Evolutionary conservation across 2,113 vertebrate genomes (phyloP), one percentile per base, ranked within the genome.

Genomic region (Struthio camelus): DNA sequence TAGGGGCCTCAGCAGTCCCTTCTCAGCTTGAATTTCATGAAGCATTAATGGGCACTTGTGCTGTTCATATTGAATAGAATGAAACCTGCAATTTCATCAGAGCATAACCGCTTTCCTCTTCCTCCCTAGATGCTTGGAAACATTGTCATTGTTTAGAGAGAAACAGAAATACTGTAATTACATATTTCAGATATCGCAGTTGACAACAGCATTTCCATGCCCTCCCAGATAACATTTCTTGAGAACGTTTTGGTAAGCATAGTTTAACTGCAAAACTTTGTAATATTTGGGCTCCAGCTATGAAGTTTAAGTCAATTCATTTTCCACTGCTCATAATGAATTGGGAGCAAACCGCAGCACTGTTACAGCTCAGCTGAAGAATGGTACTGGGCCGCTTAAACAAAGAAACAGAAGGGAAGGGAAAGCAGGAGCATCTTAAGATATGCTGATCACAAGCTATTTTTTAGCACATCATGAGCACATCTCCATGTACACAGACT

Each of bases 141-240:
- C 1, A 0, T 1, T 69, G 23, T 54, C 32, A 38, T 50, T 14
- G 4, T 80, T 69, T 86, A 44, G 59, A n/a, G 44, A 25, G 53
- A 90, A 92, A 69, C 2, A 84, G 84, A 22, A 78, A 73, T 42
- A 76, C 73, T 13, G 40, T 44, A 61, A 69, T 69, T 65, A 65
- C 64, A 42, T 75, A 30, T 53, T 87, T 92, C 79, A 71, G 56
- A 13, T 82, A 79, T 88, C 75, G 78, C 90, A 87, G 79, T 92
- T 95, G 87, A 90, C 66, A 88, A 50, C 14, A 17, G 24, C 30
- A 82, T 76, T 91, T 88, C 71, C 56, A 91, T 85, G 51, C 58
- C 34, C 19, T 91, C 61, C 46, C 67, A 88, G 80, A 88, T 79
- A 69, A 50, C 69, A 66, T 69, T 69, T 77, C 62, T 58, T 85